Percentiles rank a stretch among this genome's conserved stretches.
Conservation (phyloP, 2,888 invertebrate genomes). For the Andrena fulva region DNA sequence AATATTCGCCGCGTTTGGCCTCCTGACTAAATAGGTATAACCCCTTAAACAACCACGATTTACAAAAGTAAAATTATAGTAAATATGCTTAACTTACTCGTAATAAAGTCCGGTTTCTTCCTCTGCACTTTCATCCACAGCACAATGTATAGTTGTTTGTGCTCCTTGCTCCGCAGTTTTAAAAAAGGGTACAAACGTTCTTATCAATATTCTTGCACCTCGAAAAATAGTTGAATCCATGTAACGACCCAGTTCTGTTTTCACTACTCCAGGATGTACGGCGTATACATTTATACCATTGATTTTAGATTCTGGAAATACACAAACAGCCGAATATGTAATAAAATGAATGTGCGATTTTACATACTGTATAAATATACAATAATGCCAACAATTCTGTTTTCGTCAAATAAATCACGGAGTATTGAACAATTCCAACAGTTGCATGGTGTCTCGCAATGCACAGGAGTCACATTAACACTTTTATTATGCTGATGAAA, state of each 20-base stretch:
- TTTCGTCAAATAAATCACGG: no score
- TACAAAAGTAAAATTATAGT: no score
- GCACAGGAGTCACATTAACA: no score
- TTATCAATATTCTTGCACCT: slow-evolving; percentile 85
- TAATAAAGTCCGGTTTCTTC: slow-evolving; percentile 88
- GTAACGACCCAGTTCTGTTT: slow-evolving; percentile 91
- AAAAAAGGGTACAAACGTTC: slow-evolving; percentile 85
- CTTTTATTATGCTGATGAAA: no score
- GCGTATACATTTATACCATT: slow-evolving; percentile 89
- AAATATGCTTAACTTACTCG: slow-evolving; percentile 82
- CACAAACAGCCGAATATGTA: neutral
- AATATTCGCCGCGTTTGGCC: no score
- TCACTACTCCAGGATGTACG: slow-evolving; percentile 91
- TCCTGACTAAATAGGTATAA: no score
- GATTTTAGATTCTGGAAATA: slow-evolving; percentile 71
- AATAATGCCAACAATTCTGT: no score
- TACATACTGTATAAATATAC: no score
- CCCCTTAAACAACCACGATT: no score
- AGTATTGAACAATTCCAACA: no score
- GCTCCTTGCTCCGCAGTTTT: slow-evolving; percentile 89
- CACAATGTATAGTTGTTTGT: slow-evolving; percentile 91
- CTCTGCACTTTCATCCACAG: slow-evolving; percentile 88
- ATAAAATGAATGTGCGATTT: no score
- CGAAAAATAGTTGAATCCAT: slow-evolving; percentile 86
- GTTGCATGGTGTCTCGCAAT: no score